These are phyloP conservation scores for Andrena flavipes DNA, from an alignment of 2,888 invertebrate genomes.

Conservation along the genomic window DNA sequence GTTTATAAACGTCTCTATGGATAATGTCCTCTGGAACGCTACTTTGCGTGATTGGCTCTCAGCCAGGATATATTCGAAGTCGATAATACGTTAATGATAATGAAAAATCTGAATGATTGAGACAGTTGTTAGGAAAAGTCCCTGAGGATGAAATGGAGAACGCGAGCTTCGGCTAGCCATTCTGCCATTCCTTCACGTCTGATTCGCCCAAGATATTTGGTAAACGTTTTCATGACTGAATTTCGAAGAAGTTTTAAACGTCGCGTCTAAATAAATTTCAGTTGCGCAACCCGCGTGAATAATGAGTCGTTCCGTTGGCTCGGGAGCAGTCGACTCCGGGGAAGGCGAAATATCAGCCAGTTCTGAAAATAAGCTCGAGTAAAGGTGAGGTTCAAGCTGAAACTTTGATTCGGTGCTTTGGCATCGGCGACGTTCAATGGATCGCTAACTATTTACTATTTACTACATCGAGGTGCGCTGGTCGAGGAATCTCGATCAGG, in stretches of 20 bases:
- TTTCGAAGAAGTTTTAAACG: conserved; percentile 6
- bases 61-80: conserved; percentile 49
- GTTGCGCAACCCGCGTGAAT: conserved; percentile 41
- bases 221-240: not conserved
- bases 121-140: no score
- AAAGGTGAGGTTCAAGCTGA: conserved; percentile 75
- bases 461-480: conserved; percentile 39
- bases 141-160: not conserved
- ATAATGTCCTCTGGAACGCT: conserved; percentile 50
- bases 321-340: conserved; percentile 46
- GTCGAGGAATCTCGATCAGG: not conserved
- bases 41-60: conserved; percentile 53
- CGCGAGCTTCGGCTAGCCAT: not conserved
- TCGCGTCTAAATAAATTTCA: conserved; percentile 32
- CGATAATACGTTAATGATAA: conserved; percentile 45
- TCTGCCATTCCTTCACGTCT: not conserved
- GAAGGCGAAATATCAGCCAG: conserved; percentile 58
- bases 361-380: conserved; percentile 69
- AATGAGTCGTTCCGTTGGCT: conserved; percentile 6
- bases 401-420: conserved; percentile 47
- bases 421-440: conserved; percentile 65
- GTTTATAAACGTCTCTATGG: conserved; percentile 64
- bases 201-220: not conserved
- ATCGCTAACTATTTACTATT: conserved; percentile 67
- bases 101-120: not conserved